Conservation (phyloP, 2,113 vertebrate species). For the Lipotes vexillifer region DNA sequence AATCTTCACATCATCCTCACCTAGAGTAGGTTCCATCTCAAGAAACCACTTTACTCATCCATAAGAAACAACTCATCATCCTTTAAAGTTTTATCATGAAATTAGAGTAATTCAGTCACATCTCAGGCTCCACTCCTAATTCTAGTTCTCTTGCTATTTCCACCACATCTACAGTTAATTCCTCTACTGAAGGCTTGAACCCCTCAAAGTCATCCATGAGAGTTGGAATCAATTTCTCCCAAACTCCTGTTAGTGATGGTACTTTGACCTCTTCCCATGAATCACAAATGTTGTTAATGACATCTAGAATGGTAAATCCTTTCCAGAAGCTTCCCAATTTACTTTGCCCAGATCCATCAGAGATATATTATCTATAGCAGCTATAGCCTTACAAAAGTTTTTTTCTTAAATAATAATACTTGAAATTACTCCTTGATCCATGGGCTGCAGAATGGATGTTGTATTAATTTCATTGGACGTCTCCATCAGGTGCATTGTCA, state of each 20-base stretch:
- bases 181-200: not conserved
- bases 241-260: not conserved
- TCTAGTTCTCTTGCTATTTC: not conserved
- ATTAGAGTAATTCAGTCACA: not conserved
- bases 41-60: not conserved
- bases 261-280: not conserved
- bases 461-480: not conserved
- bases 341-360: not conserved
- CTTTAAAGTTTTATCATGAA: not conserved
- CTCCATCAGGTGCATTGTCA: not conserved
- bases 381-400: not conserved
- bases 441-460: not conserved
- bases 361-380: not conserved
- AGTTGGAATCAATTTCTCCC: not conserved
- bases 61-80: not conserved
- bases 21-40: not conserved
- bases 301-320: not conserved
- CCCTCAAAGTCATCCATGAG: not conserved
- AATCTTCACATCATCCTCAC: not conserved
- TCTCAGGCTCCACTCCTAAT: not conserved
- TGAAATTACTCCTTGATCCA: not conserved
- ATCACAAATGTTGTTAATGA: not conserved
- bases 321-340: not conserved
- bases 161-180: not conserved
- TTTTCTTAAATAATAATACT: not conserved